phyloP scores from a whole-genome alignment of 2,888 invertebrate genomes.

The Chorisops tibialis region DNA sequence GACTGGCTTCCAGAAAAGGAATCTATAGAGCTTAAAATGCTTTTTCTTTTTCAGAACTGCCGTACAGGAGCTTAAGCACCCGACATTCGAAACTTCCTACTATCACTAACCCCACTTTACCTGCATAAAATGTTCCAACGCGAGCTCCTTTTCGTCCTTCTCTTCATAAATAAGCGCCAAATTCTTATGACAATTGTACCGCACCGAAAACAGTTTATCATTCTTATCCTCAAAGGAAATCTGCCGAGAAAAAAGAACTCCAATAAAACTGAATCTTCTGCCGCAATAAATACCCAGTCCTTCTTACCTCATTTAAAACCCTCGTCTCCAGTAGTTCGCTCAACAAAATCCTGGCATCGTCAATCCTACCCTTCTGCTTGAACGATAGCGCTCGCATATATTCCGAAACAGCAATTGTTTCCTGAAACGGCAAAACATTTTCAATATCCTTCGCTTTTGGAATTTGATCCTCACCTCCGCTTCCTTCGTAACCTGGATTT shows the following conservation, averaged over 20 bases:
- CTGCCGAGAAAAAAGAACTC: slow-evolving; percentile 32
- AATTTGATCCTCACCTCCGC: slow-evolving; percentile 34
- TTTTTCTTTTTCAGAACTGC: too few species aligned
- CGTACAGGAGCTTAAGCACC: too few species aligned
- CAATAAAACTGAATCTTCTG: not conserved
- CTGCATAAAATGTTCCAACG: slow-evolving; percentile 66
- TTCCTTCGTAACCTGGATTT: slow-evolving; percentile 36
- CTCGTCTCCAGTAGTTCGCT: slow-evolving; percentile 64
- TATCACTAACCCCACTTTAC: slow-evolving; percentile 46
- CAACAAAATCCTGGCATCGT: slow-evolving; percentile 66
- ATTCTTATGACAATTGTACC: slow-evolving; percentile 81
- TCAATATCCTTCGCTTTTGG: not conserved
- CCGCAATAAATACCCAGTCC: not conserved
- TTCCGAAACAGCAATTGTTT: slow-evolving; percentile 75
- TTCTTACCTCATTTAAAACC: slow-evolving; percentile 57
- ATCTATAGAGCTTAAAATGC: too few species aligned
- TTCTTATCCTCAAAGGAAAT: slow-evolving; percentile 55
- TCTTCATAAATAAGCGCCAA: slow-evolving; percentile 68
- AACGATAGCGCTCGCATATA: slow-evolving; percentile 75
- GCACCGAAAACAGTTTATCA: slow-evolving; percentile 64
- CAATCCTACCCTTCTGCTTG: slow-evolving; percentile 62
- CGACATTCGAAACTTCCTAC: too few species aligned
- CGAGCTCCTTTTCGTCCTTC: slow-evolving; percentile 58
- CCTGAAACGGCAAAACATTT: slow-evolving; percentile 46
- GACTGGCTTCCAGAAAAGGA: too few species aligned